Evolutionary conservation across 1,140 invertebrate species (phyloP), one percentile per base, ranked within the genome.

Genomic region (Pseudachorutes palmiensis): DNA sequence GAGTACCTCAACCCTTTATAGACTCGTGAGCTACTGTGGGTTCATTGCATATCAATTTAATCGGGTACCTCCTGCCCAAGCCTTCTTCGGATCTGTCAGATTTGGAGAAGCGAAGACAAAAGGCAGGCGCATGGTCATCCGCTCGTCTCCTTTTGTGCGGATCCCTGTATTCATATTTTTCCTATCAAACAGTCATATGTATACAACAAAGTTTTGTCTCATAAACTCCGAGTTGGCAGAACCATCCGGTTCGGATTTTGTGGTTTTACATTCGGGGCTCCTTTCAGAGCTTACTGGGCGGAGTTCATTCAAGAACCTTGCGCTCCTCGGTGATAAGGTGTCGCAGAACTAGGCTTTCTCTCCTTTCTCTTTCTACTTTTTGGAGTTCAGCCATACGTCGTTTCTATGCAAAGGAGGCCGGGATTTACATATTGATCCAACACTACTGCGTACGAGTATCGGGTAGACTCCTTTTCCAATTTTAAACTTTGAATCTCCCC

Each of bases 1-100:
- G n/a, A 22, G 26, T n/a, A 28, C 5, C 51, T 5, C 19, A 57
- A 57, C 51, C 51, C 51, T 57, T 57, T 57, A 12, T 5, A 12
- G 24, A n/a, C 22, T 41, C n/a, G n/a, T n/a, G 36, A 41, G n/a
- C n/a, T n/a, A 41, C 36, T 19, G 19, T 19, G 12, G 24, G 51
- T 61, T 65, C 65, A 70, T 67, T 67, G 55, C 49, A 70, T 67
- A 70, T 70, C 69, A 70, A 70, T 70, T 70, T 67, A 70, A 70
- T 70, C 69, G 65, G 36, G 61, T 59, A 33, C 12, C 29, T 45
- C 65, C 33, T 60, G 58, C 31, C 32, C 31, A 58, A 16, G 29
- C 55, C 36, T 41, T 19, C 36, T 41, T 41, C 36, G 36, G 36
- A 41, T 41, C 5, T 55, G 51, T 55, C 51, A 55, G 51, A 16